Evolutionary conservation across 2,113 vertebrate genomes (phyloP).

Genomic region (Cephalopterus ornatus): DNA sequence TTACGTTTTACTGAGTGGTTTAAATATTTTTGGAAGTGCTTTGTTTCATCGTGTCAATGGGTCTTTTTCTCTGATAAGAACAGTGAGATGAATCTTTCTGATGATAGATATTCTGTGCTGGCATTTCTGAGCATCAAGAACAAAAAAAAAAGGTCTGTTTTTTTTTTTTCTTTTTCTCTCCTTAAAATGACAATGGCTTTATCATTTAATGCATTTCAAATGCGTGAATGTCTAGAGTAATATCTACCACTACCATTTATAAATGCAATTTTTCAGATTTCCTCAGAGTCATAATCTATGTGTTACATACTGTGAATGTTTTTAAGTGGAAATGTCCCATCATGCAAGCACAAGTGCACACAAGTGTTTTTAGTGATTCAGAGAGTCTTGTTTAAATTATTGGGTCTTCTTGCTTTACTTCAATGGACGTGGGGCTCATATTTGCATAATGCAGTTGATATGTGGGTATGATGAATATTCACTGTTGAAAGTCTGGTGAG

Average conservation of each 20-base stretch:
- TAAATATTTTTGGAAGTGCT: conserved; percentile 33
- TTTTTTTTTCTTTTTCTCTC: background rate
- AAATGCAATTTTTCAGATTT: background rate
- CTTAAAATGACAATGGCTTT: background rate
- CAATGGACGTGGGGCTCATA: background rate
- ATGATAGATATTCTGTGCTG: background rate
- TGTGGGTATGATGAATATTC: background rate
- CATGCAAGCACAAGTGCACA: background rate
- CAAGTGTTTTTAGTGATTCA: background rate
- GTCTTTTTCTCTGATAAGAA: background rate
- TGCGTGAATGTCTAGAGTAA: background rate
- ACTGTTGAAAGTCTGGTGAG: background rate
- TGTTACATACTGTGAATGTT: background rate
- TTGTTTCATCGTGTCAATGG: conserved; percentile 4
- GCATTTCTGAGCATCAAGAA: background rate
- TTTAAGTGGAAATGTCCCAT: background rate
- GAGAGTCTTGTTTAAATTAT: background rate
- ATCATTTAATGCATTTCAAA: background rate
- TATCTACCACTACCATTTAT: background rate
- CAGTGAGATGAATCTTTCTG: background rate
- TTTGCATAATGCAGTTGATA: background rate
- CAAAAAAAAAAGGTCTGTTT: background rate
- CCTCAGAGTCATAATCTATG: background rate
- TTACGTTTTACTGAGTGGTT: conserved; percentile 1
- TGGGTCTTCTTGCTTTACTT: background rate